phyloP scores from a whole-genome alignment of 2,888 invertebrate genomes.

The Nomada goodeniana region DNA sequence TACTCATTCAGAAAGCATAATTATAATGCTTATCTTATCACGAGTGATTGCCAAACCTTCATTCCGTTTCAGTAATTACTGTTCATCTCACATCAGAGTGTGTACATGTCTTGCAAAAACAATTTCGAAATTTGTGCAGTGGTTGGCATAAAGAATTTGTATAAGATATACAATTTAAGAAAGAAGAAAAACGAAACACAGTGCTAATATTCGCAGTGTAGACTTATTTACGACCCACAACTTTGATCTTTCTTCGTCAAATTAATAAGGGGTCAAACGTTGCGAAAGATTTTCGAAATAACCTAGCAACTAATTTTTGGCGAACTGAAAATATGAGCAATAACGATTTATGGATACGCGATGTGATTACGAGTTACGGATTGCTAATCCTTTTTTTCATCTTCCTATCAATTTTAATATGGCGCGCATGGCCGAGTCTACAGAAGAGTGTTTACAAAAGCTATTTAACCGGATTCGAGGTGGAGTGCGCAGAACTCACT shows the following conservation, averaged over 20 bases:
- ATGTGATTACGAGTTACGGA: conserved; percentile 75
- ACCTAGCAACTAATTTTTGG: not conserved
- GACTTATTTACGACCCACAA: no score
- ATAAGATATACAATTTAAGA: not conserved
- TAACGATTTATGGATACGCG: conserved; percentile 78
- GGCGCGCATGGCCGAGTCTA: conserved; percentile 72
- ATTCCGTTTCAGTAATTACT: conserved; percentile 10
- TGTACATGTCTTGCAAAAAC: not conserved
- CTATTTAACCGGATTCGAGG: conserved; percentile 78
- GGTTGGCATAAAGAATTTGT: not conserved
- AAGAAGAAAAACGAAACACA: not conserved
- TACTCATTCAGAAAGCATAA: conserved; percentile 4
- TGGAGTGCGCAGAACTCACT: conserved; percentile 76
- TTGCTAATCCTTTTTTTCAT: conserved; percentile 55
- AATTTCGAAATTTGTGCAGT: no score
- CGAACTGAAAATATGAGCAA: conserved; percentile 69
- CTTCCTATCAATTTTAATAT: conserved; percentile 60
- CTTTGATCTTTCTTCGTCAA: no score
- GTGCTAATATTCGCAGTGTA: not conserved
- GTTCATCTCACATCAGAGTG: not conserved
- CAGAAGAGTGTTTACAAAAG: conserved; percentile 71
- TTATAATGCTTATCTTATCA: conserved; percentile 52
- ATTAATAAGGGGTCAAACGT: rapidly evolving
- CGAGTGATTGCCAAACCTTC: conserved; percentile 23
- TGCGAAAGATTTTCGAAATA: not conserved